A percentile compares a stretch with the other conserved stretches of the same genome.
Conservation (phyloP, 2,113 vertebrate species). For the Cebus imitator region DNA sequence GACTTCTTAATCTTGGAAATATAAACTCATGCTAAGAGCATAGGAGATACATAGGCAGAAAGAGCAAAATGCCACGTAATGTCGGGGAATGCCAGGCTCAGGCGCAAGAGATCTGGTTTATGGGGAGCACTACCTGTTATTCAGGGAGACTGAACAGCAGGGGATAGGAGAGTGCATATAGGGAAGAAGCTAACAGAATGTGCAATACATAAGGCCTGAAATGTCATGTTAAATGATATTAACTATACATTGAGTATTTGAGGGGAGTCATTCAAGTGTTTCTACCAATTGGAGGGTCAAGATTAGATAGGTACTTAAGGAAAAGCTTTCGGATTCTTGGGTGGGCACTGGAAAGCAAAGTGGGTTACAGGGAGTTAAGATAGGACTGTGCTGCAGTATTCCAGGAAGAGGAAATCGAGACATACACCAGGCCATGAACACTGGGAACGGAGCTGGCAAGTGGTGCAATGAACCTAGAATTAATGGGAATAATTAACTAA, state of each 20-base stretch:
- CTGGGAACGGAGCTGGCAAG: not conserved
- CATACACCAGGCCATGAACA: no score
- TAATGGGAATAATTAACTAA: not conserved
- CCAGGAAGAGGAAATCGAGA: not conserved
- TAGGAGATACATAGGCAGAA: not conserved
- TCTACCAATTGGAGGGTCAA: not conserved
- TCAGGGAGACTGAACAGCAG: not conserved
- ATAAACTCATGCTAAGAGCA: not conserved
- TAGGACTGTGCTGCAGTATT: fast-evolving
- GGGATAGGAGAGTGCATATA: no score
- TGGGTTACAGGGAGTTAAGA: not conserved
- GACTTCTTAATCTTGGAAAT: not conserved
- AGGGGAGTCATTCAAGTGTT: not conserved
- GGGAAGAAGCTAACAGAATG: not conserved
- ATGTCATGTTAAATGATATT: not conserved
- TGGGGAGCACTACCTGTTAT: not conserved
- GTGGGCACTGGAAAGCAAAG: fast-evolving
- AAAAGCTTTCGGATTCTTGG: not conserved
- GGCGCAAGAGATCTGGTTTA: not conserved
- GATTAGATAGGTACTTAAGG: not conserved
- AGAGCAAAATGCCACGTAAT: not conserved
- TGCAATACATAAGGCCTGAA: fast-evolving
- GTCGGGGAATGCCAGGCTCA: not conserved
- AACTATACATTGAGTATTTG: not conserved
- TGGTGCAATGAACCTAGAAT: not conserved